phyloP scores from a whole-genome alignment of 2,888 invertebrate species.

The Pyrrhia umbra region DNA sequence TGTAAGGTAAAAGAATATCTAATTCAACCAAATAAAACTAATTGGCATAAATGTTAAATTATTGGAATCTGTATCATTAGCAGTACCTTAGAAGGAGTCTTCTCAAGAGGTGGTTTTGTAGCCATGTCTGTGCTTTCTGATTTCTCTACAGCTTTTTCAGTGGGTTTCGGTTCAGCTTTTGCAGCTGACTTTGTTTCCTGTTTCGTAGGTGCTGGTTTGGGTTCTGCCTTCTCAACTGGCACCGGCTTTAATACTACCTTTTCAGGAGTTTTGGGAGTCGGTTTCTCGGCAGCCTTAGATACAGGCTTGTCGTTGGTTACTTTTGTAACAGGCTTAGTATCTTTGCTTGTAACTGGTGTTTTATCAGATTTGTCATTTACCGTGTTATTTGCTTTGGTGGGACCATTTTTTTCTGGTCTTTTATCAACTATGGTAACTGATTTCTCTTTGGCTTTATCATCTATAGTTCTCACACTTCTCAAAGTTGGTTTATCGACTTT shows the following conservation, averaged over 20 bases:
- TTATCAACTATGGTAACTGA: conserved; percentile 84
- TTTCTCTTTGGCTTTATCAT: conserved; percentile 85
- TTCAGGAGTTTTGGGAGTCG: conserved; percentile 52
- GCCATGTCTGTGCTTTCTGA: conserved; percentile 83
- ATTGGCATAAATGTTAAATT: conserved; percentile 12
- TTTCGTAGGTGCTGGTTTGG: conserved; percentile 47
- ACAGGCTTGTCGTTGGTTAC: conserved; percentile 63
- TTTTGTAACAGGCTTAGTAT: conserved; percentile 64
- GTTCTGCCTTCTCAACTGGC: conserved; percentile 66
- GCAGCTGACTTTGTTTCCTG: conserved; percentile 56
- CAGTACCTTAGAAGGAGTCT: conserved; percentile 82
- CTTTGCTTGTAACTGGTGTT: conserved; percentile 62
- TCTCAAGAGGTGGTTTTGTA: conserved; percentile 85
- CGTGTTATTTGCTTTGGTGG: conserved; percentile 68
- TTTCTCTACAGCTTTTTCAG: conserved; percentile 71
- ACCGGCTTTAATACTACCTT: conserved; percentile 64
- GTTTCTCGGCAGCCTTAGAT: conserved; percentile 65
- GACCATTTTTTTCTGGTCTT: conserved; percentile 78
- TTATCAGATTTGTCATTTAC: conserved; percentile 68
- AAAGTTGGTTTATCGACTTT: conserved; percentile 79
- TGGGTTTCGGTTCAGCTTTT: conserved; percentile 62
- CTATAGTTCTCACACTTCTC: conserved; percentile 83
- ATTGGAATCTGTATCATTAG: background rate
- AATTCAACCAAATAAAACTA: conserved; percentile 12
- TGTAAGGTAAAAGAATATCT: conserved; percentile 19